phyloP scores from a whole-genome alignment of 2,797 vertebrate genomes.

The Gymnothorax javanicus region DNA sequence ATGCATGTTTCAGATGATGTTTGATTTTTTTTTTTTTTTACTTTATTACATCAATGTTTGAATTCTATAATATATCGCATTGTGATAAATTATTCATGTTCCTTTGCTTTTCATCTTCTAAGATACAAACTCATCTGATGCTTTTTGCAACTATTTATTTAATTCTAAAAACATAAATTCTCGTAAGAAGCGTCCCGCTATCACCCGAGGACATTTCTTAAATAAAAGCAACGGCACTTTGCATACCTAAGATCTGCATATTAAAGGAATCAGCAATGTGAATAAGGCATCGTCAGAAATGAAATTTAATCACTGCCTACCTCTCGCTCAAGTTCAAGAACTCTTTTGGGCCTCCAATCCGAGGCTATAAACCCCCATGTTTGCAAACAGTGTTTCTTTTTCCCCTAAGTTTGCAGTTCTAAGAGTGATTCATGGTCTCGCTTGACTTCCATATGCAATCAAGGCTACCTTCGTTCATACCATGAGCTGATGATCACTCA shows the following conservation, averaged over 20 bases:
- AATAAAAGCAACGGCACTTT: constrained; percentile 90
- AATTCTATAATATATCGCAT: constrained; percentile 81
- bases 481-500: constrained; percentile 42
- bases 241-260: constrained; percentile 91
- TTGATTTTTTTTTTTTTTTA: constrained; percentile 68
- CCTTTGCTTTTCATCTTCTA: constrained; percentile 89
- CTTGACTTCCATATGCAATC: constrained; percentile 29
- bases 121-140: constrained; percentile 88
- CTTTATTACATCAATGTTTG: constrained; percentile 62
- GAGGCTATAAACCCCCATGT: constrained; percentile 55
- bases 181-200: constrained; percentile 81
- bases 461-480: neutral
- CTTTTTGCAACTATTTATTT: constrained; percentile 94
- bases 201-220: constrained; percentile 89
- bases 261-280: constrained; percentile 76
- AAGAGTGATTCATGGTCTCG: constrained; percentile 31
- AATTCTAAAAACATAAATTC: constrained; percentile 80
- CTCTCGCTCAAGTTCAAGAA: constrained; percentile 71
- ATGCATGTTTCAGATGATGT: constrained; percentile 51
- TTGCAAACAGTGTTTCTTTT: constrained; percentile 57
- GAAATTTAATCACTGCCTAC: constrained; percentile 72
- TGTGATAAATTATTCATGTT: constrained; percentile 81
- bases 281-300: constrained; percentile 68
- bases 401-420: constrained; percentile 51
- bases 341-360: constrained; percentile 60